Evolutionary conservation across 2,888 invertebrate species (phyloP), one percentile per base, ranked within the genome.

Genomic region (Stenoptilia bipunctidactyla): DNA sequence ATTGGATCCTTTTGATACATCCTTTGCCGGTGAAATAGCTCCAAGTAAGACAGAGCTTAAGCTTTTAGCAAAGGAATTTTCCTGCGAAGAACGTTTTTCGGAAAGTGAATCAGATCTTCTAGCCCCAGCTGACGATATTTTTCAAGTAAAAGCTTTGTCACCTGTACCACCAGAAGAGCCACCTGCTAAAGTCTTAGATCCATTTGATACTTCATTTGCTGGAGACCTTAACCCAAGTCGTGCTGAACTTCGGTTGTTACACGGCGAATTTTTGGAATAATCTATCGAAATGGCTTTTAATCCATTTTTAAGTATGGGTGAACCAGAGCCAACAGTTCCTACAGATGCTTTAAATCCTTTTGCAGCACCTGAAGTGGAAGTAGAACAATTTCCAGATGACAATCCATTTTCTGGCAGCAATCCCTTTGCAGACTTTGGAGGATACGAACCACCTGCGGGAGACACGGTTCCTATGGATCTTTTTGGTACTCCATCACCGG

Each of bases 1-100:
- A 51, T 66, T 75, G 6, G 94, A 94, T 77, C 95, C 95, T 0
- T 96, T 96, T 62, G 96, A 96, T 61, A 96, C 96, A 0, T 92
- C 94, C 0, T 92, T 92, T 53, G 93, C 93, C 0, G 85, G 83
- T 42, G 90, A 92, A 58, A 88, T 93, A 40, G 79, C 87, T 38
- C 93, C 93, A 0, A 92, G 93, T 2, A 90, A 88, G 68, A 90
- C 92, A 1, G 94, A 94, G 66, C 76, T 94, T 8, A 92, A 91
- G 61, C 68, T 93, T 30, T 61, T 94, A 13, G 92, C 93, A 51
- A 91, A 86, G 62, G 93, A 93, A 61, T 82, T 93, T 42, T 90
- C 90, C 51, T 84, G 88, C 43, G 75, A 85, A 38, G 75, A 76
- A 13, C 52, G 45, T 12, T 66, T 65, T 35, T 52, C 61, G 9